These are phyloP conservation scores for Zaprionus capensis DNA, from an alignment of 1,140 invertebrate genomes.

Conservation along the genomic window DNA sequence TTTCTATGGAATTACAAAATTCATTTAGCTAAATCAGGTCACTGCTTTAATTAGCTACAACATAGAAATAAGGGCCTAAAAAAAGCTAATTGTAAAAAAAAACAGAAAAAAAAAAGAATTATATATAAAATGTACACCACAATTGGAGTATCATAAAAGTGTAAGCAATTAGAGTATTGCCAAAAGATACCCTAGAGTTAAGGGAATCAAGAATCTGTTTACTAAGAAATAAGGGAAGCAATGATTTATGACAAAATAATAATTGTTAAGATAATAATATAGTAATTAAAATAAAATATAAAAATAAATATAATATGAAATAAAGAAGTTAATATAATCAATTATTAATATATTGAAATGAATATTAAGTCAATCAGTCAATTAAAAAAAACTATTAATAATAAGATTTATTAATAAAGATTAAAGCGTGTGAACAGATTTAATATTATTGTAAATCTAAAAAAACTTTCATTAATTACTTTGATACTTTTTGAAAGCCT, in stretches of 20 bases:
- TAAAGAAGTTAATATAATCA: neutral
- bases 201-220: too few relatives aligned
- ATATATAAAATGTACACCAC: too few relatives aligned
- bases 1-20: neutral
- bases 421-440: too few relatives aligned
- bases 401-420: too few relatives aligned
- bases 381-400: too few relatives aligned
- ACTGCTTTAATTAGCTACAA: conserved; percentile 27
- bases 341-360: neutral
- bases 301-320: neutral
- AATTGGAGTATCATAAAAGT: too few relatives aligned
- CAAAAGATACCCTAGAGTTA: too few relatives aligned
- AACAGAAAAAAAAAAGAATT: too few relatives aligned
- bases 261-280: neutral
- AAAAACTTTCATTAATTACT: neutral
- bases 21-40: conserved; percentile 28
- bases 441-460: too few relatives aligned
- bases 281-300: neutral
- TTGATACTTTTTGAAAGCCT: neutral
- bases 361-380: neutral
- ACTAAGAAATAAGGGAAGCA: too few relatives aligned
- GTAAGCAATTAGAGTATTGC: too few relatives aligned
- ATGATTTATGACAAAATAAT: too few relatives aligned
- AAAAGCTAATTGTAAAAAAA: neutral
- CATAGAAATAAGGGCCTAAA: conserved; percentile 4